These are phyloP conservation scores for Pteronotus mesoamericanus DNA, from an alignment of 2,797 vertebrate species.

Conservation along the genomic window DNA sequence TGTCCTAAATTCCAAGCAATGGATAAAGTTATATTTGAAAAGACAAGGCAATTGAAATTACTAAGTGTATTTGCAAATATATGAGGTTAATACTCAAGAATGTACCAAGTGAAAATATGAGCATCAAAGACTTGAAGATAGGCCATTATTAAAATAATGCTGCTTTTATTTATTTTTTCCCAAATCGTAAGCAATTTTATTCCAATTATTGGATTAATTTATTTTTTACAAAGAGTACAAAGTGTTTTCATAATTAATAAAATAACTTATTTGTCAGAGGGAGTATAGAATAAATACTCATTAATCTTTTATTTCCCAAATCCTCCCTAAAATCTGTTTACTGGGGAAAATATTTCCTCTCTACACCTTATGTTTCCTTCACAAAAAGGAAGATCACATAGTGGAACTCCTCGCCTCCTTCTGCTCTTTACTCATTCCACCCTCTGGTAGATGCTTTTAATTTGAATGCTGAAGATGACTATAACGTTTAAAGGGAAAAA, in stretches of 20 bases:
- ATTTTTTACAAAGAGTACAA: background rate
- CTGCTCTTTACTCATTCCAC: background rate
- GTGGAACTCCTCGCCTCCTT: background rate
- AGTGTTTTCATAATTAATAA: background rate
- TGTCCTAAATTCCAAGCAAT: background rate
- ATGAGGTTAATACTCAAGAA: background rate
- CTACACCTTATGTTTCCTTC: background rate
- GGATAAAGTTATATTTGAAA: background rate
- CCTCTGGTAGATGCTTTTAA: background rate
- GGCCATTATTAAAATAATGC: background rate
- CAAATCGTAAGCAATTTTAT: background rate
- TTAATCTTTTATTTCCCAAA: background rate
- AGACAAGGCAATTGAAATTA: background rate
- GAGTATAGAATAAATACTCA: background rate
- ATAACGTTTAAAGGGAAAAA: background rate
- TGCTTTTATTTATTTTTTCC: too few relatives aligned
- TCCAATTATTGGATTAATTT: slow-evolving; percentile 8
- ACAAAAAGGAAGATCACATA: background rate
- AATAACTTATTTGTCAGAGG: background rate
- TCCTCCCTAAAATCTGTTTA: background rate
- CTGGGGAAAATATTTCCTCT: background rate
- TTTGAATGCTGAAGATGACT: background rate
- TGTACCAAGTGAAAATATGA: background rate
- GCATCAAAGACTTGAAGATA: background rate
- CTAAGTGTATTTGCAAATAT: background rate